phyloP scores from a whole-genome alignment of 2,113 vertebrate genomes.

The Pavo muticus region DNA sequence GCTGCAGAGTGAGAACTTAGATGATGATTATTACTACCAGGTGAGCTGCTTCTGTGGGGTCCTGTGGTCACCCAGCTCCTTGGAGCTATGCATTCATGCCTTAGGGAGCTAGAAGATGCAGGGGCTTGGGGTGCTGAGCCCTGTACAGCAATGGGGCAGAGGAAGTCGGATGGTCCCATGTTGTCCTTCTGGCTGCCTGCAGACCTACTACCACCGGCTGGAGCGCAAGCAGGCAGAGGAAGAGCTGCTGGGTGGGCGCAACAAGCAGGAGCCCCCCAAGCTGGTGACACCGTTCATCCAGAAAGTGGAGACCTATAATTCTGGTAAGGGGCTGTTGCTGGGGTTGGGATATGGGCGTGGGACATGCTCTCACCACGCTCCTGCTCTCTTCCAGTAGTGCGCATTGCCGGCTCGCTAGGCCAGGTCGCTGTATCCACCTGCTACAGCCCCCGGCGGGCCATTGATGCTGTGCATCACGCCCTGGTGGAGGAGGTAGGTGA shows the following conservation, averaged over 20 bases:
- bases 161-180: not conserved
- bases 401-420: slow-evolving; percentile 92
- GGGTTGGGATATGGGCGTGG: rapidly evolving
- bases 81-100: not conserved
- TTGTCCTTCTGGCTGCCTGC: not conserved
- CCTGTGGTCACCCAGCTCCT: not conserved
- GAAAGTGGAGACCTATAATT: slow-evolving; percentile 87
- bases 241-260: slow-evolving; percentile 83
- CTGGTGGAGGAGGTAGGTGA: slow-evolving; percentile 82
- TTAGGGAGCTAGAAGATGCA: not conserved
- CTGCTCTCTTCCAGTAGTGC: slow-evolving; percentile 82
- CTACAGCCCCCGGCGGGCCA: slow-evolving; percentile 93
- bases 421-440: slow-evolving; percentile 95
- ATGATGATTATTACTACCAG: slow-evolving; percentile 97
- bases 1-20: slow-evolving; percentile 91
- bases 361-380: not conserved
- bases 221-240: slow-evolving; percentile 88
- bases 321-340: slow-evolving; percentile 77
- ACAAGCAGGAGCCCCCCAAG: slow-evolving; percentile 86
- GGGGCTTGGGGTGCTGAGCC: not conserved
- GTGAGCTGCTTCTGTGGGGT: slow-evolving; percentile 64
- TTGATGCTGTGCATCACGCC: slow-evolving; percentile 87
- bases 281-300: slow-evolving; percentile 91
- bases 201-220: slow-evolving; percentile 90
- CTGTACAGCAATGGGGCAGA: not conserved